Evolutionary conservation across 2,113 vertebrate species (phyloP).

Genomic region (Tilapia sparmanii): DNA sequence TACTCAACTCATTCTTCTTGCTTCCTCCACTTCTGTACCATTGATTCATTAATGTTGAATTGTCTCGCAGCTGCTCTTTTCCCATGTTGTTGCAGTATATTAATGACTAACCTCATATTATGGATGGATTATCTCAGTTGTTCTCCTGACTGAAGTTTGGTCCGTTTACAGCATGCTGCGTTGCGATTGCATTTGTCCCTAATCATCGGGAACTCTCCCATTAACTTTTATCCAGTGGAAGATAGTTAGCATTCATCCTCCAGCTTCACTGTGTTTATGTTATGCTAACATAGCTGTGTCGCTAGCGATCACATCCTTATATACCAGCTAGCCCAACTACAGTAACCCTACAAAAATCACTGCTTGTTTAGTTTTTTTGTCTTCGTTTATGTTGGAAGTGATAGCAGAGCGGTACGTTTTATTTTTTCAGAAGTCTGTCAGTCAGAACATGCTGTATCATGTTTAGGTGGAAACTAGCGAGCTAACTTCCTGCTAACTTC

Average conservation of each 20-base stretch:
- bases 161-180: background rate
- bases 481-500: background rate
- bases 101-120: fast-evolving
- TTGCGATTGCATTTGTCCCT: background rate
- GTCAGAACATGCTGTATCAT: background rate
- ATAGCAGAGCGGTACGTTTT: background rate
- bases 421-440: background rate
- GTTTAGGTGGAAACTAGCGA: background rate
- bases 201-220: background rate
- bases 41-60: background rate
- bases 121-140: background rate
- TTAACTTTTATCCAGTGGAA: fast-evolving
- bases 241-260: background rate
- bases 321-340: background rate
- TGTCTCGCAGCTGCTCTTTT: background rate
- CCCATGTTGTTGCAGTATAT: background rate
- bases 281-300: background rate
- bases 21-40: too few relatives aligned
- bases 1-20: too few relatives aligned
- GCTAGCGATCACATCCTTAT: background rate
- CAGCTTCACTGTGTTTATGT: background rate
- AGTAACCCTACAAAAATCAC: background rate
- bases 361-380: background rate
- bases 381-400: background rate
- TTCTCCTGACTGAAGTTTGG: background rate